Evolutionary conservation across 37 sponge, comb jelly and placozoan genomes (phyloP).

Genomic region (Dysidea cf. avara): DNA sequence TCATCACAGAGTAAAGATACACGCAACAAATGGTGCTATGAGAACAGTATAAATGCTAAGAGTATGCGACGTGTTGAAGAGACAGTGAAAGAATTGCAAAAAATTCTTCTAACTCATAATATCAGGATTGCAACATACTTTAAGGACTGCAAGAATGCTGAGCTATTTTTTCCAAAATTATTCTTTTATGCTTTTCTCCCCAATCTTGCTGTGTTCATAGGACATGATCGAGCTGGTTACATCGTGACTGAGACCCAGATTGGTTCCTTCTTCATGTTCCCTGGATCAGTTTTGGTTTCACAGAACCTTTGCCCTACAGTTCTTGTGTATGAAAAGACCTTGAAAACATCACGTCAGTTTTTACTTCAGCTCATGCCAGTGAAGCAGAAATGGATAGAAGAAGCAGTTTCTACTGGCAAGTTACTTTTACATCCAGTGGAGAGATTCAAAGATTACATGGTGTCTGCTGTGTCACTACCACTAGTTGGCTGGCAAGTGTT

Average conservation of each 20-base stretch:
- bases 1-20: conserved; percentile 1
- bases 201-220: conserved; percentile 48
- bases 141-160: conserved; percentile 16
- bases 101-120: conserved; percentile 12
- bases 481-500: conserved; percentile 19
- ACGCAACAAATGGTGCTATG: conserved; percentile 67
- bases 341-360: conserved; percentile 64
- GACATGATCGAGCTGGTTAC: conserved; percentile 59
- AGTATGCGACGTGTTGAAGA: too few species aligned
- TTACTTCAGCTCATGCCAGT: conserved; percentile 59
- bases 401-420: conserved; percentile 43
- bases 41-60: too few species aligned
- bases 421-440: conserved; percentile 30
- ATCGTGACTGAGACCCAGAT: conserved; percentile 21
- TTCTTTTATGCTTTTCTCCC: conserved; percentile 48
- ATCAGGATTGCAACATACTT: neutral
- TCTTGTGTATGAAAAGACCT: conserved; percentile 63
- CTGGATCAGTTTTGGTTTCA: conserved; percentile 44
- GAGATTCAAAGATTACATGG: conserved; percentile 5
- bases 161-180: conserved; percentile 21
- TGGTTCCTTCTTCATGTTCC: conserved; percentile 31
- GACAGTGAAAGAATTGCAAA: conserved; percentile 38
- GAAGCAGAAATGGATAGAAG: conserved; percentile 61
- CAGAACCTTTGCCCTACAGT: conserved; percentile 31
- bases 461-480: conserved; percentile 18